These are phyloP conservation scores for Augochlorella aurata DNA, from an alignment of 2,888 invertebrate genomes.

Conservation along the genomic window DNA sequence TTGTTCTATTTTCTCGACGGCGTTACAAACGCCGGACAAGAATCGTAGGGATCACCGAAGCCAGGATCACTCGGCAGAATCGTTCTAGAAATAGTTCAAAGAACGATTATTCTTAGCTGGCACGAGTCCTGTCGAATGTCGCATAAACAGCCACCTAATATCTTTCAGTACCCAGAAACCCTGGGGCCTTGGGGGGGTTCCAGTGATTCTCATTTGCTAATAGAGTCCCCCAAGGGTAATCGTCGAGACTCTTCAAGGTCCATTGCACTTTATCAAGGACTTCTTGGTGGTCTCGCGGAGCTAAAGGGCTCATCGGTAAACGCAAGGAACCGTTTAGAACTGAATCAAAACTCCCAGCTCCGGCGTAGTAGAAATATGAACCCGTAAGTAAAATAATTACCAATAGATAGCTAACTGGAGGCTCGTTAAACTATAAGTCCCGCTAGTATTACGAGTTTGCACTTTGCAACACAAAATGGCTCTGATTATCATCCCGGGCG, in stretches of 20 bases:
- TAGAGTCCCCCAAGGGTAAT: neutral
- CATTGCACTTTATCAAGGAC: neutral
- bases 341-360: neutral
- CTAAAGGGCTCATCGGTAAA: neutral
- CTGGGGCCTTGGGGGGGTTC: neutral
- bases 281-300: neutral
- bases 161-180: conserved; percentile 3
- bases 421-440: no score
- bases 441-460: no score
- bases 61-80: neutral
- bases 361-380: no score
- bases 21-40: no score
- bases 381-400: no score
- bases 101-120: conserved; percentile 8
- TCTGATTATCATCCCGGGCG: neutral
- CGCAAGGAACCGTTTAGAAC: neutral
- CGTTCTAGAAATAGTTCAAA: neutral
- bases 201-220: neutral
- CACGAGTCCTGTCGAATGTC: neutral
- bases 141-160: neutral
- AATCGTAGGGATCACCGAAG: neutral
- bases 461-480: neutral
- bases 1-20: no score
- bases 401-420: no score
- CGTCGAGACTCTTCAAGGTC: neutral